phyloP scores from a whole-genome alignment of 2,888 invertebrate species.

The Troides aeacus region DNA sequence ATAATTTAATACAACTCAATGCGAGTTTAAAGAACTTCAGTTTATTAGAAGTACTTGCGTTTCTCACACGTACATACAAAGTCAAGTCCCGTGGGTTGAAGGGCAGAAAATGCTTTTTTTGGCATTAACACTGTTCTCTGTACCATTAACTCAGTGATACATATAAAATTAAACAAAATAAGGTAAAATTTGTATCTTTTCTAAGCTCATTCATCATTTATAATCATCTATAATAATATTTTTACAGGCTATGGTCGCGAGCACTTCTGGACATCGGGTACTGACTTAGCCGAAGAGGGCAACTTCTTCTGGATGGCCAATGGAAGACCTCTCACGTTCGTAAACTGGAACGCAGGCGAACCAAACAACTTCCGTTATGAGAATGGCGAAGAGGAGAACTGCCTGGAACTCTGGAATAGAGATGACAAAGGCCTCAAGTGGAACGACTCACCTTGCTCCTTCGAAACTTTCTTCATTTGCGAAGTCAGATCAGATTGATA shows the following conservation, averaged over 20 bases:
- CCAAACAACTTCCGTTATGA: conserved; percentile 96
- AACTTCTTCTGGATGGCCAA: conserved; percentile 97
- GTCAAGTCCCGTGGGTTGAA: no score
- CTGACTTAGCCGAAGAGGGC: conserved; percentile 94
- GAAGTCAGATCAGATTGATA: conserved; percentile 84
- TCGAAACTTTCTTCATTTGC: conserved; percentile 95
- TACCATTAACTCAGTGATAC: no score
- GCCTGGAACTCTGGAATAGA: conserved; percentile 93
- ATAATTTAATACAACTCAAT: no score
- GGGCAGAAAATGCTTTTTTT: no score
- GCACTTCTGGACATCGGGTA: conserved; percentile 96
- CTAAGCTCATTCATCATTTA: neutral
- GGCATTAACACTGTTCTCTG: no score
- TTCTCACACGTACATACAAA: no score
- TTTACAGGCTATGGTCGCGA: conserved; percentile 90
- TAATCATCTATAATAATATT: neutral
- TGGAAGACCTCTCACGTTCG: conserved; percentile 92
- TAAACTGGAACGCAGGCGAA: conserved; percentile 96
- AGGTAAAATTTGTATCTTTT: no score
- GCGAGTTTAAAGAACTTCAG: no score
- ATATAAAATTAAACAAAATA: no score
- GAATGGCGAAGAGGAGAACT: conserved; percentile 96
- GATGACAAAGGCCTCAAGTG: conserved; percentile 95
- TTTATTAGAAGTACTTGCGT: no score
- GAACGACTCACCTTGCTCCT: conserved; percentile 96